Percentiles rank a stretch among this genome's conserved stretches.
These are phyloP conservation scores for Spicauda simplicius DNA, from an alignment of 2,888 invertebrate species.

Conservation along the genomic window DNA sequence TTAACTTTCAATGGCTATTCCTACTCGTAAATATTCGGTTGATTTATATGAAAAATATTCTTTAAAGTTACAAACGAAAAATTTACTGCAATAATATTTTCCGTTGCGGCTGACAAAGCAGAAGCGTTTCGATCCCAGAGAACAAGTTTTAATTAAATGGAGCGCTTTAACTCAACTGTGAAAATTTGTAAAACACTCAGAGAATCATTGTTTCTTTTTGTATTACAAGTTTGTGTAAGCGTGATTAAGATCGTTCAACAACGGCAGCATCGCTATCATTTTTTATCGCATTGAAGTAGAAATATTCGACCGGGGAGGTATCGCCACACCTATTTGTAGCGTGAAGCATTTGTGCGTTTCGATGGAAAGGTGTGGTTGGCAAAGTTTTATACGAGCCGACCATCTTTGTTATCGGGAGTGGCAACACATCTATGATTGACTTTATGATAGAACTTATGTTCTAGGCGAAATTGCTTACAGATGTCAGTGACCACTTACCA, in stretches of 20 bases:
- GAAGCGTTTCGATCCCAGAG: constrained; percentile 43
- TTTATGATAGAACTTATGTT: too few species aligned
- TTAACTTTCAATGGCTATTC: constrained; percentile 29
- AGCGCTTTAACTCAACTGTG: constrained; percentile 58
- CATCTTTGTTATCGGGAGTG: too few species aligned
- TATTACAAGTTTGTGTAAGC: constrained; percentile 21
- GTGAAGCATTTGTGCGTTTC: too few species aligned
- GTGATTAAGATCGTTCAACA: neutral
- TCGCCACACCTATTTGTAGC: too few species aligned
- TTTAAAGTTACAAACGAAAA: constrained; percentile 24
- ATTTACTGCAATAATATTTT: constrained; percentile 24
- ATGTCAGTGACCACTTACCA: too few species aligned
- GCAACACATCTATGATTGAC: too few species aligned
- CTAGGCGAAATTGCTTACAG: too few species aligned
- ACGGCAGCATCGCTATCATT: too few species aligned
- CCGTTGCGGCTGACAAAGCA: constrained; percentile 21
- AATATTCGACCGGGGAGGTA: too few species aligned
- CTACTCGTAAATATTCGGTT: constrained; percentile 21
- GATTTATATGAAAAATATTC: constrained; percentile 34
- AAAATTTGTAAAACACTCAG: constrained; percentile 61
- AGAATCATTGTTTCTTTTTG: constrained; percentile 50
- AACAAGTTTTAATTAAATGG: constrained; percentile 72
- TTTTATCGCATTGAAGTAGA: too few species aligned
- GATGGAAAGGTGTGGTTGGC: too few species aligned
- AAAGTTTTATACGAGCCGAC: too few species aligned